phyloP scores from a whole-genome alignment of 2,113 vertebrate species.

The Eulemur rufifrons region DNA sequence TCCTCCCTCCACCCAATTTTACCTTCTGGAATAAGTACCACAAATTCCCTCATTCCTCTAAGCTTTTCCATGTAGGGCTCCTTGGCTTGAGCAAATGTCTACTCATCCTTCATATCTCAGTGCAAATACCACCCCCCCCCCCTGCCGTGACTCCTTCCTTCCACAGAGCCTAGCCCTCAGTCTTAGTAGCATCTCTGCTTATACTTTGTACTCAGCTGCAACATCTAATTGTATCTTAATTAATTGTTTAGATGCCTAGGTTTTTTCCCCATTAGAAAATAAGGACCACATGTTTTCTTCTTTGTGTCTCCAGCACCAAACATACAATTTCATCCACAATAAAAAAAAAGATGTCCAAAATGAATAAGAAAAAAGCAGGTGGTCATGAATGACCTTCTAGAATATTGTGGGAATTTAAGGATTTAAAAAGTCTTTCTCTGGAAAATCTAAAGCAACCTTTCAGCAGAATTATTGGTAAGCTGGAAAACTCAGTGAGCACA shows the following conservation, averaged over 20 bases:
- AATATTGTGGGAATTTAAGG: background rate
- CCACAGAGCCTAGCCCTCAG: background rate
- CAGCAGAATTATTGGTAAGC: background rate
- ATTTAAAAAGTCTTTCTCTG: slow-evolving; percentile 6
- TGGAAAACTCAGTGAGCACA: background rate
- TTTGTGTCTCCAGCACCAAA: background rate
- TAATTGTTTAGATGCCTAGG: background rate
- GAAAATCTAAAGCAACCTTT: background rate
- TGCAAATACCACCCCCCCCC: background rate
- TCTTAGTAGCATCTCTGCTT: background rate
- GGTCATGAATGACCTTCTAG: background rate
- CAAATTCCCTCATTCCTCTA: background rate
- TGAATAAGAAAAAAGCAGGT: background rate
- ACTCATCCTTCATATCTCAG: background rate
- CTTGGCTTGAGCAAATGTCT: background rate
- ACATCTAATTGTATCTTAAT: background rate
- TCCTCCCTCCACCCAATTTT: background rate
- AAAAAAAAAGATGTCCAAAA: background rate
- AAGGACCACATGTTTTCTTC: background rate
- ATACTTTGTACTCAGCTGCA: background rate
- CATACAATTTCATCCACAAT: background rate
- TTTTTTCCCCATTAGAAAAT: background rate
- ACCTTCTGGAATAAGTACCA: background rate
- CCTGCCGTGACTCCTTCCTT: background rate
- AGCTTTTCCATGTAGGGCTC: background rate